Base-by-base conservation (phyloP, 2,888 invertebrate genomes). In the Callimorpha dominula region DNA sequence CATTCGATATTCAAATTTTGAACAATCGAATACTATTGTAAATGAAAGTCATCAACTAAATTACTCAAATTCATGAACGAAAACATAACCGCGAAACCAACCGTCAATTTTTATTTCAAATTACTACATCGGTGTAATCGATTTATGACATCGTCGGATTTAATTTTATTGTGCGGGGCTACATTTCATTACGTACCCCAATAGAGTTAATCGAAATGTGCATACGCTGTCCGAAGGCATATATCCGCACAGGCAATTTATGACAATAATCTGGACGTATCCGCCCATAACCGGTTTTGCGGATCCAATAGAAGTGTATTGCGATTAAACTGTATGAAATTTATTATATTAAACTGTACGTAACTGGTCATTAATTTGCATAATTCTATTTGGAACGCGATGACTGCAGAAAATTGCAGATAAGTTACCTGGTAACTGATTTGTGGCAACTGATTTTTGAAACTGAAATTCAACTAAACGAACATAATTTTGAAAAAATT, bases 181-280 rank as follows among this genome's bases (percentile, higher is more conserved):
- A 79, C 85, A 87, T 92, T 92, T 92, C 88, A 91, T 92, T 91
- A 90, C 85, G 77, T 78, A 71, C 78, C 71, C 85, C 86, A 87
- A 89, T 88, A 87, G 83, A 88, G 88, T 90, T 90, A 91, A 92
- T 92, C 88, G 90, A 87, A 91, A 88, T 88, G 85, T 88, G 89
- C 89, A 90, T 88, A 88, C 86, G 88, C 83, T 78, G 68, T 67
- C 78, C 73, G 82, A 79, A 79, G 84, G 79, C 74, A 81, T 79
- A 81, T 85, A 87, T 81, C 77, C 86, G 81, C 81, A 83, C 79
- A 84, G 84, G 82, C 86, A 90, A 94, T 94, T 93, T 93, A 93
- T 93, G 91, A 88, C 93, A 90, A 93, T 94, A 94, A 94, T 93
- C 91, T 92, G 90, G 78, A 88, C 86, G 81, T 87, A 87, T 89